These are phyloP conservation scores for Psettodes erumei DNA, from an alignment of 2,113 vertebrate genomes.

Conservation along the genomic window DNA sequence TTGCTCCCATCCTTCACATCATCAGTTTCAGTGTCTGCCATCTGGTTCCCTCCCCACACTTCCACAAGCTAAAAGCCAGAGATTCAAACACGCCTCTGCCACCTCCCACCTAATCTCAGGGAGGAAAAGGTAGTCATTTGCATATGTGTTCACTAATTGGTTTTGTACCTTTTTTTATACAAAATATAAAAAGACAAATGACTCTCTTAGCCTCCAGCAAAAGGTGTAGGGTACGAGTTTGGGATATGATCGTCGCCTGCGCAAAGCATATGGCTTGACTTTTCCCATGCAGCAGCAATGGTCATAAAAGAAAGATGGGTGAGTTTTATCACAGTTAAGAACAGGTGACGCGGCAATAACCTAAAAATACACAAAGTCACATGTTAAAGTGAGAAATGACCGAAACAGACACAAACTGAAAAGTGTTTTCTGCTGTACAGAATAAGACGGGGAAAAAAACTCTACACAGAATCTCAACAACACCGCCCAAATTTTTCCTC, in stretches of 20 bases:
- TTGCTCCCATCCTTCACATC: slow-evolving; percentile 20
- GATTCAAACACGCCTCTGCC: not conserved
- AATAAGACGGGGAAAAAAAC: not conserved
- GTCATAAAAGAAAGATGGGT: not conserved
- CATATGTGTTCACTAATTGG: not conserved
- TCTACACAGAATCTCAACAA: not conserved
- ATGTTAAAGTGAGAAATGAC: not conserved
- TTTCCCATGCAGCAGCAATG: not conserved
- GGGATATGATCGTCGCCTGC: not conserved
- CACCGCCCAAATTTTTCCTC: not conserved
- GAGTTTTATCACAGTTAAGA: not conserved
- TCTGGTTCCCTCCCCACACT: not conserved
- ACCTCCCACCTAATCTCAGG: not conserved
- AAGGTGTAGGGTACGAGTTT: not conserved
- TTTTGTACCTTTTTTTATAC: not conserved
- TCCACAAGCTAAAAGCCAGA: not conserved
- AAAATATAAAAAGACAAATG: too few species aligned
- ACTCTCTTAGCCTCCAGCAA: too few species aligned
- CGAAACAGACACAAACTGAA: not conserved
- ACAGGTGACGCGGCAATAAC: not conserved
- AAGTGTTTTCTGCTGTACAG: not conserved
- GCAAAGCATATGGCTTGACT: not conserved
- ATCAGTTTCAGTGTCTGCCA: too few species aligned
- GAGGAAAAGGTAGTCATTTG: not conserved
- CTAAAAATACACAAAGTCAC: not conserved